phyloP scores from a whole-genome alignment of 2,797 vertebrate species.

The Chelidonichthys spinosus region DNA sequence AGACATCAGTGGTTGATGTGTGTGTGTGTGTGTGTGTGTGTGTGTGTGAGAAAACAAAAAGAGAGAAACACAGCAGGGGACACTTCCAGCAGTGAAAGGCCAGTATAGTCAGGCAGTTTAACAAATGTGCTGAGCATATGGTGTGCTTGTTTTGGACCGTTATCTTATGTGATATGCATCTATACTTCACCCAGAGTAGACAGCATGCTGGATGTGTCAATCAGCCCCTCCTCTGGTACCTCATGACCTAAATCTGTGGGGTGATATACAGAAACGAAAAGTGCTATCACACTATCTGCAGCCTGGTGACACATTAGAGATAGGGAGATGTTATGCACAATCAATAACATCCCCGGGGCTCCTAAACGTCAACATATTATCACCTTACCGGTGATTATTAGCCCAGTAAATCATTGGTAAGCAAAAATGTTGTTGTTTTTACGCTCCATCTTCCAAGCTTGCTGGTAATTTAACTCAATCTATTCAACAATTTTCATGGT shows the following conservation, averaged over 20 bases:
- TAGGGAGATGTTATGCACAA: conserved; percentile 9
- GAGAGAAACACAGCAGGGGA: conserved; percentile 7
- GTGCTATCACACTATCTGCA: conserved; percentile 7
- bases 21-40: neutral
- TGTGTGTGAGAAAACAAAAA: neutral
- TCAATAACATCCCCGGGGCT: neutral
- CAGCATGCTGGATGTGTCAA: conserved; percentile 7
- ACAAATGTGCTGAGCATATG: neutral
- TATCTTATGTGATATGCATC: neutral
- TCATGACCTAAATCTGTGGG: conserved; percentile 19
- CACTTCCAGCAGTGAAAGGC: neutral
- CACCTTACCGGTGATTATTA: neutral
- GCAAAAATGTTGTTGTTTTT: neutral
- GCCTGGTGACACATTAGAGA: conserved; percentile 8
- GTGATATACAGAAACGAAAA: neutral
- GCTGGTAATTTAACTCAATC: neutral
- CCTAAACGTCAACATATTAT: neutral
- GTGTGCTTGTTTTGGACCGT: conserved; percentile 8
- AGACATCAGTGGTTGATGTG: neutral
- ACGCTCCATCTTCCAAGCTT: neutral
- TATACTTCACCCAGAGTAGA: conserved; percentile 11
- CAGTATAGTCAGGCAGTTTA: neutral
- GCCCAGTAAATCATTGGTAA: neutral
- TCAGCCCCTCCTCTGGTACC: conserved; percentile 20
- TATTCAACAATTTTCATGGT: neutral